Evolutionary conservation across 2,797 vertebrate species (phyloP).

Genomic region (Molossus alvarezi): DNA sequence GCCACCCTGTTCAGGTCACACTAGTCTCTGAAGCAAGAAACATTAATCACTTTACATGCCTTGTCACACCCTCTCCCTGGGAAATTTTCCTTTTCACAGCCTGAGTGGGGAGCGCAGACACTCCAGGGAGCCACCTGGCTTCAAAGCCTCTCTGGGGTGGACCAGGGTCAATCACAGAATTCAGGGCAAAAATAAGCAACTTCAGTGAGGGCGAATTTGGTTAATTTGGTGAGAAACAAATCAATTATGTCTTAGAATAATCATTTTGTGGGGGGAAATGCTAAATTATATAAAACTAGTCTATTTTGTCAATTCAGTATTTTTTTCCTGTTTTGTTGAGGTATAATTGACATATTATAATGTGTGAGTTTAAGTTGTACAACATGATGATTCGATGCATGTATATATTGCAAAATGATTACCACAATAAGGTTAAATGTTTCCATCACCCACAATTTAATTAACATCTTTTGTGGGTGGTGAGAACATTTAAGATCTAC

Average conservation of each 20-base stretch:
- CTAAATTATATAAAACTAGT: neutral
- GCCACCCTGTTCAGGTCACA: constrained; percentile 21
- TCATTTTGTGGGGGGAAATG: neutral
- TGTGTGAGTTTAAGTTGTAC: no score
- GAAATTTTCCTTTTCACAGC: constrained; percentile 42
- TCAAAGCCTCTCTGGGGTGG: neutral
- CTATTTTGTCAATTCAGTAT: neutral
- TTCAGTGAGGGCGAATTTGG: neutral
- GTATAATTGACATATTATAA: no score
- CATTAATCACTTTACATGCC: neutral
- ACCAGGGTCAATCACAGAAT: neutral
- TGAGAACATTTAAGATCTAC: neutral
- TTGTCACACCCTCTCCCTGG: constrained; percentile 54
- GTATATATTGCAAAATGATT: no score
- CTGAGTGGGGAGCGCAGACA: neutral
- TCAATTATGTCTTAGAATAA: neutral
- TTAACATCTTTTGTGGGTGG: neutral
- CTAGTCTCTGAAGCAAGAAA: constrained; percentile 71
- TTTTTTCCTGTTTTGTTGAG: neutral
- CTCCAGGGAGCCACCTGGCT: neutral
- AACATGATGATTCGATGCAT: no score
- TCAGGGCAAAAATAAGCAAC: neutral
- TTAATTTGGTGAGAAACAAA: constrained; percentile 27
- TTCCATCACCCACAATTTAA: neutral
- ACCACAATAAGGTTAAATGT: neutral